A percentile compares a stretch with the other conserved stretches of the same genome.
These are phyloP conservation scores for Porites rus DNA, from an alignment of 92 coral and sea anemone genomes.

Conservation along the genomic window DNA sequence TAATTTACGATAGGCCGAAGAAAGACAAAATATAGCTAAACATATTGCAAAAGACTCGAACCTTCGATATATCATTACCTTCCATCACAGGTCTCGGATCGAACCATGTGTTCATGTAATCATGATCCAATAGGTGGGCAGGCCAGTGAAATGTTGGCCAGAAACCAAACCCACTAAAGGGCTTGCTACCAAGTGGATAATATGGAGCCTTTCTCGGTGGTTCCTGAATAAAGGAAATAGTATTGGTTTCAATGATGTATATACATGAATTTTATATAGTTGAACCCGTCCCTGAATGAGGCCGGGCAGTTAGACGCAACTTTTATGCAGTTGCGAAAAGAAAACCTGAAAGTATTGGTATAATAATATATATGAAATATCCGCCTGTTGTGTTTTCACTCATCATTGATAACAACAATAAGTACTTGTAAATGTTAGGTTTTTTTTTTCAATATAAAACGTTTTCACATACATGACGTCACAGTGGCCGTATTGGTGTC, in stretches of 20 bases:
- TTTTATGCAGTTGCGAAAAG: not conserved
- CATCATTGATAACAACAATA: too few species aligned
- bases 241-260: not conserved
- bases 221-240: constrained; percentile 13
- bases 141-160: constrained; percentile 67
- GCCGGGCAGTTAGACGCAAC: not conserved
- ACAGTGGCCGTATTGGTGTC: too few species aligned
- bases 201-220: constrained; percentile 39
- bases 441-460: too few species aligned
- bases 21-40: too few species aligned
- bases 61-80: constrained; percentile 49
- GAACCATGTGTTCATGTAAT: constrained; percentile 84
- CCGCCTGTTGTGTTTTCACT: too few species aligned
- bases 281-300: not conserved
- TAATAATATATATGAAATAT: too few species aligned
- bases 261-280: not conserved
- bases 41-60: too few species aligned
- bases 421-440: too few species aligned
- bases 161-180: constrained; percentile 58
- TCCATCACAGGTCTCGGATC: constrained; percentile 94
- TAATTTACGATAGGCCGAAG: too few species aligned
- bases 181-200: constrained; percentile 43
- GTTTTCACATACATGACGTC: too few species aligned
- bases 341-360: too few species aligned
- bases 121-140: constrained; percentile 81